These are phyloP conservation scores for Puntigrus tetrazona DNA, from an alignment of 2,113 vertebrate genomes.

Conservation along the genomic window DNA sequence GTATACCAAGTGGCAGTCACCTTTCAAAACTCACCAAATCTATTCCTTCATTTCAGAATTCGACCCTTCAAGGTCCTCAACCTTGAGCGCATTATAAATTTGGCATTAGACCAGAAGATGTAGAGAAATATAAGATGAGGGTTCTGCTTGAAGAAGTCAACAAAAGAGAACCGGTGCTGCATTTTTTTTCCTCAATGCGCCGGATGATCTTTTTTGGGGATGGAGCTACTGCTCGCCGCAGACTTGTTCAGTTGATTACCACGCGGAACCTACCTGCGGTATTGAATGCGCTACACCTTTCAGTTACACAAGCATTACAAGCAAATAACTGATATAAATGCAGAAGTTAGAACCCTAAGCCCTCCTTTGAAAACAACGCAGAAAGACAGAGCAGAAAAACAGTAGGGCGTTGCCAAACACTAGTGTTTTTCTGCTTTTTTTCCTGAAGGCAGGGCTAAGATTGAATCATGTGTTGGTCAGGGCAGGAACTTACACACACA, in stretches of 20 bases:
- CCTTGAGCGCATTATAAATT: slow-evolving; percentile 58
- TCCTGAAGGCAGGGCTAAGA: slow-evolving; percentile 15
- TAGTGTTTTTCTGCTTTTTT: slow-evolving; percentile 24
- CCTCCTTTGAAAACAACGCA: slow-evolving; percentile 22
- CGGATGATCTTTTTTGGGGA: not conserved
- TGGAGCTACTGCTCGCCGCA: not conserved
- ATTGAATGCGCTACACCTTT: slow-evolving; percentile 22
- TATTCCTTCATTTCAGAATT: slow-evolving; percentile 58
- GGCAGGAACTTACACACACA: not conserved
- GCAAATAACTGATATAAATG: slow-evolving; percentile 22
- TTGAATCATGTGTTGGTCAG: slow-evolving; percentile 38
- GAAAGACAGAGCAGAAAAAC: slow-evolving; percentile 16
- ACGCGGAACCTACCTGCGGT: not conserved
- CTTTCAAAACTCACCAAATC: slow-evolving; percentile 44
- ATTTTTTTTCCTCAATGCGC: not conserved
- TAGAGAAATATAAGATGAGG: slow-evolving; percentile 46
- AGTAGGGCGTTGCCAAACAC: slow-evolving; percentile 18
- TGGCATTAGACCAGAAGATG: slow-evolving; percentile 53
- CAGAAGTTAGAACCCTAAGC: not conserved
- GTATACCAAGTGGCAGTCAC: slow-evolving; percentile 33
- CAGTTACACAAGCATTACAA: slow-evolving; percentile 24
- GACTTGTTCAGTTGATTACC: slow-evolving; percentile 18
- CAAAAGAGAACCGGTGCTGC: slow-evolving; percentile 9
- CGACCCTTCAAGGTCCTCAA: slow-evolving; percentile 64
- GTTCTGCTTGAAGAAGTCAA: slow-evolving; percentile 45